Base-by-base conservation (phyloP, 23 tunicate species). In the Aplidium turbinatum region DNA sequence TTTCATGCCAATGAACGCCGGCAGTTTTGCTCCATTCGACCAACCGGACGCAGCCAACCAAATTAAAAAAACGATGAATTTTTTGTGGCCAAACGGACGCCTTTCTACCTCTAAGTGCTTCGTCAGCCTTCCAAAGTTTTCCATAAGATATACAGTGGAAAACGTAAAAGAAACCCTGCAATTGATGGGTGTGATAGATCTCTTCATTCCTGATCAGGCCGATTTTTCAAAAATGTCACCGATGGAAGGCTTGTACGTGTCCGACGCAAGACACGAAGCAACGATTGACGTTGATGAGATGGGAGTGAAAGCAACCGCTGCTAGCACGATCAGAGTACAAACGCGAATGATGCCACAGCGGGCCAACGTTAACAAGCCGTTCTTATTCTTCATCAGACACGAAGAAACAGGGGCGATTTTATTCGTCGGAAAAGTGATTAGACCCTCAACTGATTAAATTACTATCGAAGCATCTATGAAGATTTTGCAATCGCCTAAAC, bases 231-330 rank as follows among this genome's bases (percentile, higher is more conserved):
- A 23, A 31, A 82, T 90, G 89, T 77, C 89, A 23, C 24, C 82
- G n/a, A 45, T 38, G 21, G 66, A 77, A 20, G 38, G 23, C 40
- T 32, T 81, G 39, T 81, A 53, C 78, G 96, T 83, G 20, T 72
- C 64, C 60, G 85, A 91, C 40, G 36, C 69, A 25, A 65, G 76
- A 40, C 97, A 91, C 86, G 72, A 78, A 52, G 86, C 97, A 3
- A 73, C 76, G 42, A 57, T 91, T 26, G 55, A 84, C 1, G 78
- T 84, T 18, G 56, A 73, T 47, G 91, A 91, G 48, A 24, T 35
- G 27, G 97, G 97, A 22, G 61, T 91, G 13, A 85, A 79, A 57
- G 97, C 86, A 1, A 68, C 82, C 45, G 91, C 91, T 9, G 91
- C 97, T 32, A 68, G 83, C 1, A 50, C 70, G 13, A 39, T 81